phyloP scores from a whole-genome alignment of 1,140 invertebrate genomes.

The Gerris buenoi region DNA sequence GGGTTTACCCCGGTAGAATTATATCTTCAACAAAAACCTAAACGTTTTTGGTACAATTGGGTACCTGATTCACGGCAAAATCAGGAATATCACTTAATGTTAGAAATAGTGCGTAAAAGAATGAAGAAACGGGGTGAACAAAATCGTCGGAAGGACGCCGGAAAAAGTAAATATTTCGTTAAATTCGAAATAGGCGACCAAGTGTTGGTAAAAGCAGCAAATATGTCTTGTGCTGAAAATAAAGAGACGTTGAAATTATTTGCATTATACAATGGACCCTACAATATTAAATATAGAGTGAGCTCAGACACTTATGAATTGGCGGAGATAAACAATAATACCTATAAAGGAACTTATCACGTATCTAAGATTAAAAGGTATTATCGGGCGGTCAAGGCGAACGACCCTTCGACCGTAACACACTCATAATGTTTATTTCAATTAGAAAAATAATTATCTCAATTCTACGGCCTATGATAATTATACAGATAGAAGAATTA shows the following conservation, averaged over 20 bases:
- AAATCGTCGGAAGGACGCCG: neutral
- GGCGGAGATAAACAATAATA: neutral
- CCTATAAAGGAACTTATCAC: neutral
- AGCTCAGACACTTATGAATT: neutral
- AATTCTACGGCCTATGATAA: too few species aligned
- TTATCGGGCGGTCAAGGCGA: too few species aligned
- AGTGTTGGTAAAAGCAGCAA: neutral
- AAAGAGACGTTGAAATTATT: neutral
- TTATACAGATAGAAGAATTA: too few species aligned
- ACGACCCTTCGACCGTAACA: too few species aligned
- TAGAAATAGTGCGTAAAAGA: neutral
- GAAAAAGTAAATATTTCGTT: neutral
- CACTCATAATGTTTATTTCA: too few species aligned
- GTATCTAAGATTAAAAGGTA: neutral
- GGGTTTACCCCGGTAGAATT: neutral
- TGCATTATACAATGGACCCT: neutral
- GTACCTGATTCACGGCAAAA: neutral
- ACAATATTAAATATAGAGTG: neutral
- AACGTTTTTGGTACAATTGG: neutral
- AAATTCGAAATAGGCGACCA: neutral
- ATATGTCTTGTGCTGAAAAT: neutral
- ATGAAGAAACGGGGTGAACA: neutral
- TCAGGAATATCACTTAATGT: neutral
- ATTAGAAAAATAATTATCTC: too few species aligned
- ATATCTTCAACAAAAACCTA: neutral